phyloP scores from a whole-genome alignment of 1,140 invertebrate species.

The Drosophila nikananu region DNA sequence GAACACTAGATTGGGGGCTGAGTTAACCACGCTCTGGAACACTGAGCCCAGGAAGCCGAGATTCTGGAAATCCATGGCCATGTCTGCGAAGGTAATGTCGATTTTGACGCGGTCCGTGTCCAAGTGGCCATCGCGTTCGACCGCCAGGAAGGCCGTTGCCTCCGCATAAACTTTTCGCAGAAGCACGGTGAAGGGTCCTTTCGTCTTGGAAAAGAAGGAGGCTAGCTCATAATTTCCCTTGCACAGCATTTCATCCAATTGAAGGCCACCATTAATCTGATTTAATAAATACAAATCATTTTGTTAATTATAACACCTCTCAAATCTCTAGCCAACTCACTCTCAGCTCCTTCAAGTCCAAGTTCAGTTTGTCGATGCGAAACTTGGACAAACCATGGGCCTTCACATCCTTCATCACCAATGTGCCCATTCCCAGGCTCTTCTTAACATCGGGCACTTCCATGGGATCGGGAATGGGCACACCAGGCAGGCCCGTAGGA shows the following conservation, averaged over 20 bases:
- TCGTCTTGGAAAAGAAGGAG: conserved; percentile 89
- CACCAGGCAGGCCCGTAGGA: conserved; percentile 91
- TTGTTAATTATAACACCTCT: not conserved
- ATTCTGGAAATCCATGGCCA: conserved; percentile 93
- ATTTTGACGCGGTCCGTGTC: conserved; percentile 91
- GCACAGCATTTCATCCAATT: conserved; percentile 89
- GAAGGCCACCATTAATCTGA: conserved; percentile 89
- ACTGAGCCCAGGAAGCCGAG: conserved; percentile 90
- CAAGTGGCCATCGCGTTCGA: conserved; percentile 90
- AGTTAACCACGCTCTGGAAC: conserved; percentile 92
- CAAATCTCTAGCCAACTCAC: conserved; percentile 57
- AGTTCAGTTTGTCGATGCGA: conserved; percentile 89
- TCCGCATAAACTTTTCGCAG: conserved; percentile 89
- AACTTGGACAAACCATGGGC: conserved; percentile 92
- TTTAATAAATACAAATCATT: not conserved
- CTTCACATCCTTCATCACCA: conserved; percentile 90
- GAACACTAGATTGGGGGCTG: conserved; percentile 92
- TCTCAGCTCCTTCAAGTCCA: conserved; percentile 89
- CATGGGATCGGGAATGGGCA: conserved; percentile 92
- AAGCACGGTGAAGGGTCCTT: conserved; percentile 91
- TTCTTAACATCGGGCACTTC: conserved; percentile 91
- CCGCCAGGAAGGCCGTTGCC: conserved; percentile 89
- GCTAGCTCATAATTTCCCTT: conserved; percentile 91
- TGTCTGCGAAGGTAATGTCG: conserved; percentile 92
- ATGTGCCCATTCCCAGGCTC: conserved; percentile 89